Conservation (phyloP, 1,140 invertebrate genomes). For the Pseudomyrmex flavicornis region DNA sequence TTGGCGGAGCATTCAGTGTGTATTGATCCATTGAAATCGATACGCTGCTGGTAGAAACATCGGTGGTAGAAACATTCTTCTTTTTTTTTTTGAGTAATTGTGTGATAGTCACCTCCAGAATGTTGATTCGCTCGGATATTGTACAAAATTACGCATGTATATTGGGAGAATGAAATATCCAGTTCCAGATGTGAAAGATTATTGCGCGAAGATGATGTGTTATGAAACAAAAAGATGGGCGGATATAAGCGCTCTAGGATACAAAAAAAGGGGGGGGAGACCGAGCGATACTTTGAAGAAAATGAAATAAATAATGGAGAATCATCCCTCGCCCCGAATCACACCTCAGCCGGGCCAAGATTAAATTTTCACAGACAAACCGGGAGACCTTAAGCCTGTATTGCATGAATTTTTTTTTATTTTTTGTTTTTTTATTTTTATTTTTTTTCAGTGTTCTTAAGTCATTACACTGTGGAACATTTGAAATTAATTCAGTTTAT, state of each 20-base stretch:
- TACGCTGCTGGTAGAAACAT: neutral
- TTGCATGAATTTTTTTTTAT: too few species aligned
- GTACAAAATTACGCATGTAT: neutral
- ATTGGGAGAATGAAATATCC: slow-evolving; percentile 29
- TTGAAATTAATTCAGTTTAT: too few species aligned
- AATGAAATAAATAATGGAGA: slow-evolving; percentile 83
- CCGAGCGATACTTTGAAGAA: slow-evolving; percentile 72
- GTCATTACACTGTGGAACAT: too few species aligned
- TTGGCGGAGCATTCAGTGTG: neutral
- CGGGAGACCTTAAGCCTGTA: too few species aligned
- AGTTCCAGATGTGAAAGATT: slow-evolving; percentile 42
- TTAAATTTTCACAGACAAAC: too few species aligned
- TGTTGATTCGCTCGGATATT: slow-evolving; percentile 41
- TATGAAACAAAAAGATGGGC: slow-evolving; percentile 66
- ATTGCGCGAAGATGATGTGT: slow-evolving; percentile 59
- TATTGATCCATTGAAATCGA: neutral
- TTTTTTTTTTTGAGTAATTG: neutral
- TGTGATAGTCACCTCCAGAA: neutral
- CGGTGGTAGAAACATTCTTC: too few species aligned
- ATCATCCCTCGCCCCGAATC: slow-evolving; percentile 73
- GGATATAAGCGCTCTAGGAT: slow-evolving; percentile 60
- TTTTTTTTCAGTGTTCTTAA: too few species aligned
- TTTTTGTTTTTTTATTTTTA: too few species aligned
- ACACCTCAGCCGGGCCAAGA: slow-evolving; percentile 54
- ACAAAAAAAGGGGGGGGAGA: slow-evolving; percentile 64